These are phyloP conservation scores for Circaetus gallicus DNA, from an alignment of 2,113 vertebrate species.

Conservation along the genomic window DNA sequence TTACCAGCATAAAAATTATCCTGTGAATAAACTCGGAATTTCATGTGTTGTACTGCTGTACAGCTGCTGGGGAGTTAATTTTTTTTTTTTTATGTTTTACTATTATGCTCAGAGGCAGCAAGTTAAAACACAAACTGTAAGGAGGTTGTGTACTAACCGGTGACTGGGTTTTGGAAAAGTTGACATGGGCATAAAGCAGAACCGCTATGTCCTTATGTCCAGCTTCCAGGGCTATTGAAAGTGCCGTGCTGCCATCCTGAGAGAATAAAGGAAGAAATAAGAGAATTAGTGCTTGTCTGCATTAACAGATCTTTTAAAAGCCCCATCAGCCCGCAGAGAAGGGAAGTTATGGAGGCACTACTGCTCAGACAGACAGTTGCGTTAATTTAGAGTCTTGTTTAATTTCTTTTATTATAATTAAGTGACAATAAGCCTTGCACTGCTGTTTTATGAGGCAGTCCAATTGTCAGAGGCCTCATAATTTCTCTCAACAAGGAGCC, in stretches of 20 bases:
- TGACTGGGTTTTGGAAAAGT: constrained; percentile 95
- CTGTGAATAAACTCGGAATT: neutral
- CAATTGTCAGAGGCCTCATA: constrained; percentile 4
- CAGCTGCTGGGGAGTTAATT: neutral
- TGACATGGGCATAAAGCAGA: constrained; percentile 93
- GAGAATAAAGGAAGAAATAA: neutral
- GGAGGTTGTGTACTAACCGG: constrained; percentile 77
- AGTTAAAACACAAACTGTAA: neutral
- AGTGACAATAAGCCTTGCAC: neutral
- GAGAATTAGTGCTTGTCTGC: neutral
- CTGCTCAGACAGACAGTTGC: neutral
- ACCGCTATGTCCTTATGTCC: constrained; percentile 97
- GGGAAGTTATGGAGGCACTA: neutral
- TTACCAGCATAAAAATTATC: neutral
- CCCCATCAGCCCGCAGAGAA: neutral
- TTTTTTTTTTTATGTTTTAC: neutral
- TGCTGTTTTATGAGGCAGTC: neutral
- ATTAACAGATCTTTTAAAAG: neutral
- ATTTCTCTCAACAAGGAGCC: neutral
- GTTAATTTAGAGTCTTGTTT: constrained; percentile 13
- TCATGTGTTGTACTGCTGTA: neutral
- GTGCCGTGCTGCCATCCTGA: constrained; percentile 93
- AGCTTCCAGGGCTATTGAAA: constrained; percentile 96
- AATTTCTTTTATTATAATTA: constrained; percentile 41
- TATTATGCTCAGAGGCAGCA: neutral